A percentile compares a stretch with the other conserved stretches of the same genome.
Conservation (phyloP, 2,797 vertebrate species). For the Lepidocolaptes lacrymiger region DNA sequence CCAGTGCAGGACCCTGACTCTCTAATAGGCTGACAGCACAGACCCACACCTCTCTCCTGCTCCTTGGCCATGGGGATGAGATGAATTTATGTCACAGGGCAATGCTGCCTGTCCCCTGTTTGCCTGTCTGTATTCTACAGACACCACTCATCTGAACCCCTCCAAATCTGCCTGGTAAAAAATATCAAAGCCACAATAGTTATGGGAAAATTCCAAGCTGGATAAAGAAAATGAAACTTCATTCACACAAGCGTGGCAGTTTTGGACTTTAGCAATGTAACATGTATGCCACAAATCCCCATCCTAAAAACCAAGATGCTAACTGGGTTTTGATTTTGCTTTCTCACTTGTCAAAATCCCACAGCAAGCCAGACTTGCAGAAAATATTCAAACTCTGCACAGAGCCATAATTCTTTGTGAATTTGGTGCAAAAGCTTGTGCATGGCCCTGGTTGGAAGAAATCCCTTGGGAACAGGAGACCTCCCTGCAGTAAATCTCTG, state of each 20-base stretch:
- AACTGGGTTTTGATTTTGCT: not conserved
- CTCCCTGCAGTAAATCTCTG: not conserved
- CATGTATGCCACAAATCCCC: not conserved
- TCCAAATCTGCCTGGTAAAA: not conserved
- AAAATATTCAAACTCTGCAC: not conserved
- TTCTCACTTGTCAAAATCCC: conserved; percentile 11
- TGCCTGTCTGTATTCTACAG: not conserved
- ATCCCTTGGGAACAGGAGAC: not conserved
- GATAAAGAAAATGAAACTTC: not conserved
- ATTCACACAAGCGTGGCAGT: not conserved
- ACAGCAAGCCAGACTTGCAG: not conserved
- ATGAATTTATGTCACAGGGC: not conserved
- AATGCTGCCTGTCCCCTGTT: not conserved
- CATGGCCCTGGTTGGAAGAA: not conserved
- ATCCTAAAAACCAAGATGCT: not conserved
- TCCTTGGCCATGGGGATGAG: not conserved
- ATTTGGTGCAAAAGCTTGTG: not conserved
- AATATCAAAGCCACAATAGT: not conserved
- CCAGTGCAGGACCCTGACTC: not conserved
- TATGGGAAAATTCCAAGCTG: not conserved
- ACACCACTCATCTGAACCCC: not conserved
- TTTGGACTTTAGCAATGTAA: not conserved
- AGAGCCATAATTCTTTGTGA: not conserved
- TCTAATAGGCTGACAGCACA: not conserved
- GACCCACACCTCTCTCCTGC: not conserved